Evolutionary conservation across 2,113 vertebrate species (phyloP), one percentile per base, ranked within the genome.

Genomic region (Platysteira castanea): DNA sequence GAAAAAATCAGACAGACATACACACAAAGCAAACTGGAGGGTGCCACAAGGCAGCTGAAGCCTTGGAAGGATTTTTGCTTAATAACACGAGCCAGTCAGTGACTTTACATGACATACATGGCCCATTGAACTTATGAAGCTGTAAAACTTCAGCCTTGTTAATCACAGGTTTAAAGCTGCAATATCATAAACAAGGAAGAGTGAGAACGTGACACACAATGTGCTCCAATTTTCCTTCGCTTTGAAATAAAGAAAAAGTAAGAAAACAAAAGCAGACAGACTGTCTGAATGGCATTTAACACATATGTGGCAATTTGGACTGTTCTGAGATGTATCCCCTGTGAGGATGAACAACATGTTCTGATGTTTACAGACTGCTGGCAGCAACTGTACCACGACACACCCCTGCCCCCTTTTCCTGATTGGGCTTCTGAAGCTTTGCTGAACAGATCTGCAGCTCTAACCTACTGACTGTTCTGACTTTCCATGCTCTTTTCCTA

Each of bases 201-300:
- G 20, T 13, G 54, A 53, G 24, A 19, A 60, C 0, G 0, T 31
- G 73, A 68, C 37, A 35, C 21, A 60, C 9, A 68, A 37, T 28
- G 31, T 65, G n/a, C 37, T 95, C 14, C 39, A 57, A 4, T 79
- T 84, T 79, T 27, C 28, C 9, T 50, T 75, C 11, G 4, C 4
- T 73, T 50, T 65, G 41, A 80, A 91, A 73, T 67, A 84, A 94
- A 65, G 52, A 70, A 68, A 89, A 86, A 4, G 17, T 56, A 41
- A 85, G 30, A 37, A 90, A 84, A 87, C 68, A 50, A 74, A 95
- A 65, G 26, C 22, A 37, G 30, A 17, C 17, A 7, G 42, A 16
- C 10, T 11, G 6, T 41, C 15, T 64, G n/a, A 81, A 52, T 22
- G 52, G 14, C 17, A 16, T 54, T 24, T 35, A 77, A 39, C 21